Conservation (phyloP, 2,113 vertebrate genomes). For the Chelonoidis abingdonii region DNA sequence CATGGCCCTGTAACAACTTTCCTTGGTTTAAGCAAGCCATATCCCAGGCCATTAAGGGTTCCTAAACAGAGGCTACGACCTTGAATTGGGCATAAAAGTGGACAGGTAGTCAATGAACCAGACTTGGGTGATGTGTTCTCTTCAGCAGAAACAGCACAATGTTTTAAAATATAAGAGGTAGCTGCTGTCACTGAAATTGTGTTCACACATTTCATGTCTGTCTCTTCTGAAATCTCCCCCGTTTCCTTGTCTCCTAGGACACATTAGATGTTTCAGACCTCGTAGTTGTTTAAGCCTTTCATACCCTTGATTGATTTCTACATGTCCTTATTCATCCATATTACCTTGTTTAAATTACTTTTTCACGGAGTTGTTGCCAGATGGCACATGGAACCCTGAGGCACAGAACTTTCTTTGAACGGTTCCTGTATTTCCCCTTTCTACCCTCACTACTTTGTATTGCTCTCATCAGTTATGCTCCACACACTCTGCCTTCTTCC, state of each 20-base stretch:
- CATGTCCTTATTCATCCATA: not conserved
- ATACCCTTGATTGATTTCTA: not conserved
- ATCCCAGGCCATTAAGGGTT: conserved; percentile 22
- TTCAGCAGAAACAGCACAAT: not conserved
- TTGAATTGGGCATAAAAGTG: conserved; percentile 21
- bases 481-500: conserved; percentile 1
- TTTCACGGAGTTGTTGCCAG: not conserved
- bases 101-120: conserved; percentile 7
- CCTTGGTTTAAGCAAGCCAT: conserved; percentile 23
- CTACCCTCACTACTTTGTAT: not conserved
- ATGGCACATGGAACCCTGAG: not conserved
- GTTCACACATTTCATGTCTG: conserved; percentile 4
- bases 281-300: conserved; percentile 20
- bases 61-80: not conserved
- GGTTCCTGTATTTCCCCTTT: conserved; percentile 4
- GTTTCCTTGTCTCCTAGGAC: conserved; percentile 5
- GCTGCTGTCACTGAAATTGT: not conserved
- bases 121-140: not conserved
- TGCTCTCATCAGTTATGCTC: not conserved
- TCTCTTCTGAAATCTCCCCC: not conserved
- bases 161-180: not conserved
- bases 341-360: conserved; percentile 9
- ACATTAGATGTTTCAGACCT: not conserved
- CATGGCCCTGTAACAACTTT: not conserved
- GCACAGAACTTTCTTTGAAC: conserved; percentile 11